These are phyloP conservation scores for Vulpes vulpes DNA, from an alignment of 2,113 vertebrate genomes.

Conservation along the genomic window DNA sequence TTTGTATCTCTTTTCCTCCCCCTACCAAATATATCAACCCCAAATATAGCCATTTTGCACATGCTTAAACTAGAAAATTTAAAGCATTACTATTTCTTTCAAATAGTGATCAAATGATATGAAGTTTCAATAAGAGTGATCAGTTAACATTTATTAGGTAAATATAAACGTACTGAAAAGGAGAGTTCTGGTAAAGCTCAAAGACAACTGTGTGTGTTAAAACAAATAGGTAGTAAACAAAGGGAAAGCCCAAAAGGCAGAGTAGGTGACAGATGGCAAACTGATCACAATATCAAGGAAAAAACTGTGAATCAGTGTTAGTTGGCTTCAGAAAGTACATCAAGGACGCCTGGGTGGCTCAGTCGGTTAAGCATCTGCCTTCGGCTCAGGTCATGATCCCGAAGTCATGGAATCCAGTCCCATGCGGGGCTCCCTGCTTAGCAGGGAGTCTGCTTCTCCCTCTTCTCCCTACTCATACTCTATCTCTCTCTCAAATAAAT, in stretches of 20 bases:
- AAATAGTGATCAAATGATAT: slow-evolving; percentile 39
- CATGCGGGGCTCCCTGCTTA: not conserved
- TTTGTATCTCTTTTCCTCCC: not conserved
- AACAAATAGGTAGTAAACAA: not conserved
- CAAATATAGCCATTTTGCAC: slow-evolving; percentile 6
- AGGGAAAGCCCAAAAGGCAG: not conserved
- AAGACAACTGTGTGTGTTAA: not conserved
- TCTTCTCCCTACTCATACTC: not conserved
- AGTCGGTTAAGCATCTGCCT: not conserved
- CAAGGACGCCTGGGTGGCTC: not conserved
- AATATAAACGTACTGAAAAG: not conserved
- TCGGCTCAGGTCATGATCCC: not conserved
- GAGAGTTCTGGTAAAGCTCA: slow-evolving; percentile 37
- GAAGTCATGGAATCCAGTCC: not conserved
- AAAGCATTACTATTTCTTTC: slow-evolving; percentile 51
- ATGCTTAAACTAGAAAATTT: slow-evolving; percentile 42
- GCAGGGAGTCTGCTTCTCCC: no score
- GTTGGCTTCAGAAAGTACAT: not conserved
- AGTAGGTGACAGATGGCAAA: slow-evolving; percentile 51
- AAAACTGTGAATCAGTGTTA: slow-evolving; percentile 14
- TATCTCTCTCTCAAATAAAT: not conserved
- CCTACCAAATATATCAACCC: not conserved
- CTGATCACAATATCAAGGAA: slow-evolving; percentile 41
- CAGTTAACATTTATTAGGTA: not conserved
- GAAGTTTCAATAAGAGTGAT: slow-evolving; percentile 30